Evolutionary conservation across 2,888 invertebrate genomes (phyloP).

Genomic region (Amiota mariae): DNA sequence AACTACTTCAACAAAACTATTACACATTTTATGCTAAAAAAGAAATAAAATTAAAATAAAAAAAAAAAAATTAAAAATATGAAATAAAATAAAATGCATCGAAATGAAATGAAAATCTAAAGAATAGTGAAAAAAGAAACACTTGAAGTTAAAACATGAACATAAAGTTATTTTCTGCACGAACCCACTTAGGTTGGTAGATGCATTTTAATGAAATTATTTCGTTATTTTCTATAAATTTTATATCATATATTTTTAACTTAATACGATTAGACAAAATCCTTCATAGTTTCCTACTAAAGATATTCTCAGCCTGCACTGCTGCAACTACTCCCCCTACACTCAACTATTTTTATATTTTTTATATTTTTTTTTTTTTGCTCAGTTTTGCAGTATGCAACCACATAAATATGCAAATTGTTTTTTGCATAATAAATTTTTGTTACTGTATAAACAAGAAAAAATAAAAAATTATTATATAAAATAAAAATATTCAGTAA

Average conservation of each 20-base stretch:
- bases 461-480: conserved; percentile 23
- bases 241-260: no score
- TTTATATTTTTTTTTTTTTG: neutral
- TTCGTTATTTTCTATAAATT: no score
- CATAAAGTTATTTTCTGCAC: no score
- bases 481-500: conserved; percentile 10
- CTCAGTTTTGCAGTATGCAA: neutral
- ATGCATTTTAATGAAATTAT: no score
- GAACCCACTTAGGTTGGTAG: no score
- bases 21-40: conserved; percentile 58
- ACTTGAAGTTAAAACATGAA: no score
- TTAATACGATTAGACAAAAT: no score
- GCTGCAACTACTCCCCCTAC: neutral
- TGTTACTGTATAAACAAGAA: neutral
- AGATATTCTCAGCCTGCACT: neutral
- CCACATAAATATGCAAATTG: conserved; percentile 56
- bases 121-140: no score
- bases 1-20: conserved; percentile 44
- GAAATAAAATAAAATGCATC: neutral
- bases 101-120: neutral
- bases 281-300: no score
- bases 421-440: conserved; percentile 53
- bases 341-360: neutral
- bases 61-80: neutral
- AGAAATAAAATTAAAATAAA: neutral